These are phyloP conservation scores for Elysia crispata DNA, from an alignment of 2,888 invertebrate genomes.

Conservation along the genomic window DNA sequence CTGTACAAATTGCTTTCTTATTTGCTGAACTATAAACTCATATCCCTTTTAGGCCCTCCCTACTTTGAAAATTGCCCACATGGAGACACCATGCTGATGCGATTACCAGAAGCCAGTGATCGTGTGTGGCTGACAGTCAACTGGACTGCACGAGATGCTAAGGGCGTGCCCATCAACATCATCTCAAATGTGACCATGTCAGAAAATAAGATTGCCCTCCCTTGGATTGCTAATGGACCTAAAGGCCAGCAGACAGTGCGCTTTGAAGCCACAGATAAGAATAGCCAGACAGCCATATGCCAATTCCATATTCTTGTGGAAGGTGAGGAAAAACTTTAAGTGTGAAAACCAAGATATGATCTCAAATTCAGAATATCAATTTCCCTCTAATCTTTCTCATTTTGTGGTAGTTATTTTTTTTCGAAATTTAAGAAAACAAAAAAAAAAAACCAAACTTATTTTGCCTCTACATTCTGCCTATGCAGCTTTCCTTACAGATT, in stretches of 20 bases:
- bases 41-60: conserved; percentile 57
- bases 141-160: conserved; percentile 59
- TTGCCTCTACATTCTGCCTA: too few species aligned
- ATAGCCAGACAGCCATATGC: conserved; percentile 61
- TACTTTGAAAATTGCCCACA: conserved; percentile 65
- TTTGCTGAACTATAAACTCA: too few species aligned
- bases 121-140: conserved; percentile 55
- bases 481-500: too few species aligned
- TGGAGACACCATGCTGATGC: conserved; percentile 57
- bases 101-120: conserved; percentile 55
- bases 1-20: too few species aligned
- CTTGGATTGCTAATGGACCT: conserved; percentile 61
- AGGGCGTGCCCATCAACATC: conserved; percentile 57
- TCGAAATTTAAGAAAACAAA: too few species aligned
- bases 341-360: not conserved
- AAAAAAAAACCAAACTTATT: too few species aligned
- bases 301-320: conserved; percentile 63
- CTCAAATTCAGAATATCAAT: too few species aligned
- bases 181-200: conserved; percentile 60
- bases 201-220: conserved; percentile 56
- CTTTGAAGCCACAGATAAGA: conserved; percentile 62
- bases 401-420: too few species aligned
- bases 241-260: conserved; percentile 63
- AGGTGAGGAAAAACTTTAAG: conserved; percentile 54
- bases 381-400: too few species aligned